Conservation (phyloP, 2,888 invertebrate genomes). For the Lasius fuliginosus region DNA sequence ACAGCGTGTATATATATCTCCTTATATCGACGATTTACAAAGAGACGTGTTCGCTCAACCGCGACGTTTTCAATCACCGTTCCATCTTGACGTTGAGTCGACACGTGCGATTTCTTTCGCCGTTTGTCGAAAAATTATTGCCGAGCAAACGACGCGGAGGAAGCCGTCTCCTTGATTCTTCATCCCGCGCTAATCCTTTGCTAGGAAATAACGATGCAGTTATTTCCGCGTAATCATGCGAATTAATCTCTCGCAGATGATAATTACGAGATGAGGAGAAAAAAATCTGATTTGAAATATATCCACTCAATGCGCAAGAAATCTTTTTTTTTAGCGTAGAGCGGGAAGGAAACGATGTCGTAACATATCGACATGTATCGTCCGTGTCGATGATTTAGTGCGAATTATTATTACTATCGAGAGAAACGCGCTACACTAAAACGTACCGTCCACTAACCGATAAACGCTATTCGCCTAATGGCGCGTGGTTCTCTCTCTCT, state of each 20-base stretch:
- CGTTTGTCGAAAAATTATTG: not conserved
- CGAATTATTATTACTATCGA: constrained; percentile 34
- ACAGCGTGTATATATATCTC: constrained; percentile 56
- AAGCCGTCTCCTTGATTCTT: constrained; percentile 24
- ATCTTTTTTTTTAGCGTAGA: not conserved
- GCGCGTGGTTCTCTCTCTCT: not conserved
- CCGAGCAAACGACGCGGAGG: not conserved
- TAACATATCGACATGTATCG: constrained; percentile 5
- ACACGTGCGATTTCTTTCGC: constrained; percentile 31
- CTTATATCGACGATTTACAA: constrained; percentile 72
- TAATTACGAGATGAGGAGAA: not conserved
- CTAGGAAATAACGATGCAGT: not conserved
- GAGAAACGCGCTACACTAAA: not conserved
- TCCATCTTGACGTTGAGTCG: constrained; percentile 63
- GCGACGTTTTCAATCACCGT: constrained; percentile 78
- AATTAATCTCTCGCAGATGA: not conserved
- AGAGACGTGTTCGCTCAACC: constrained; percentile 62
- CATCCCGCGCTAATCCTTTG: not conserved
- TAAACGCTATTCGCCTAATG: constrained; percentile 49
- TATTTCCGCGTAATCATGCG: not conserved
- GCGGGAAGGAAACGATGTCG: not conserved
- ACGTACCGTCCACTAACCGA: constrained; percentile 32
- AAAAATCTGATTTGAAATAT: not conserved
- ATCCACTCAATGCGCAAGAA: not conserved
- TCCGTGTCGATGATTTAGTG: constrained; percentile 24